Evolutionary conservation across 2,888 invertebrate species (phyloP), one percentile per base, ranked within the genome.

Genomic region (Branchellion lobata): DNA sequence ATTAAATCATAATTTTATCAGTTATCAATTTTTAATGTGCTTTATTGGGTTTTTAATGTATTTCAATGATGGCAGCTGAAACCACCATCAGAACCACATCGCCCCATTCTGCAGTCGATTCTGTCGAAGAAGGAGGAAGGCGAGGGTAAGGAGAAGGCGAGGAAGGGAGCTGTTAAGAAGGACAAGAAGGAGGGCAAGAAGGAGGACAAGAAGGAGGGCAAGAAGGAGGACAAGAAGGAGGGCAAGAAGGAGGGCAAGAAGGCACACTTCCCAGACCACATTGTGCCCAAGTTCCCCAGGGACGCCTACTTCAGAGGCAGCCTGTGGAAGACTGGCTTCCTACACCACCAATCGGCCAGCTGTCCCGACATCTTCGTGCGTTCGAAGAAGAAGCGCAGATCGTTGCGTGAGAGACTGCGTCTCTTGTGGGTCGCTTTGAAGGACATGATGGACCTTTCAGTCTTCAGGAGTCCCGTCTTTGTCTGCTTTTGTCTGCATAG

Each of bases 351-450:
- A 82, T 94, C 94, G 0, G 93, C 93, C 14, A 94, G 94, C 80
- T 95, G 95, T 86, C 95, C 95, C 0, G 94, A 95, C 87, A 93
- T 95, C 85, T 94, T 93, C 86, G 90, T 84, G 1, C 68, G 40
- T 27, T 71, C 74, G 8, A n/a, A 36, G 14, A 78, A 36, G 29
- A 53, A 61, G 21, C 14, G 53, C 11, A 14, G 51, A 1, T 29
- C 34, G 1, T 8, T 51, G 5, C 8, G 69, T 1, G 34, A 76
- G n/a, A 51, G 79, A 61, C 47, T 80, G 14, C 61, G 80, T 27
- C 69, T 76, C 27, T 77, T 86, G 61, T 84, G 84, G 18, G 83
- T 83, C 51, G 83, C 84, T 36, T 81, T 85, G 73, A 84, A 84
- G 69, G 83, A 84, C 18, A 85, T 86, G 85, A 83, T 85, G 80